phyloP scores from a whole-genome alignment of 37 sponge, comb jelly and placozoan genomes.

The Spongilla lacustris region DNA sequence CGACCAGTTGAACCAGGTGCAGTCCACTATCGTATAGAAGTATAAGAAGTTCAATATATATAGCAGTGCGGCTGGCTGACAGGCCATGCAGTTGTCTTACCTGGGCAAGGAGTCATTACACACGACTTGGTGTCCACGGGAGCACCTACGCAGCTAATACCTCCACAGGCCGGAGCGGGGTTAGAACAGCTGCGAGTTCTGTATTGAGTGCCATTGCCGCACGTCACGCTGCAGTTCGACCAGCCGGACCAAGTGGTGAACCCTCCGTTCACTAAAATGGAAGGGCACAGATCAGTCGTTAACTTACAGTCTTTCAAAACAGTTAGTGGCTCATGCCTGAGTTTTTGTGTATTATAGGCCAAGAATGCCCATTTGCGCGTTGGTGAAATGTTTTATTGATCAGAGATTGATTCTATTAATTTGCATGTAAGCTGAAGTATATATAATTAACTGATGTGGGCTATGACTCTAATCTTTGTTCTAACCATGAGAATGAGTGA shows the following conservation, averaged over 20 bases:
- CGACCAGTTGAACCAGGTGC: slow-evolving; percentile 68
- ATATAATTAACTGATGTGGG: too few relatives aligned
- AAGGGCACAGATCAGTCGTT: neutral
- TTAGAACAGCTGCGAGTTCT: slow-evolving; percentile 43
- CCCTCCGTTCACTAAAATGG: slow-evolving; percentile 62
- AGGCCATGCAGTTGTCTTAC: slow-evolving; percentile 25
- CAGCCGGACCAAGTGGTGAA: slow-evolving; percentile 68
- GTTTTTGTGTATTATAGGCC: too few relatives aligned
- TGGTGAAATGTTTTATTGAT: too few relatives aligned
- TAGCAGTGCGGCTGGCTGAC: too few relatives aligned
- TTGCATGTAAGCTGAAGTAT: too few relatives aligned
- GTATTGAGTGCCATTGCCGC: slow-evolving; percentile 58
- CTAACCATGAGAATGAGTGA: too few relatives aligned
- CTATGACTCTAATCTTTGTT: too few relatives aligned
- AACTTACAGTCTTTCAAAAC: neutral
- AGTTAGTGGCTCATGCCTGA: too few relatives aligned
- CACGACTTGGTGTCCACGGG: slow-evolving; percentile 13
- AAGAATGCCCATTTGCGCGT: too few relatives aligned
- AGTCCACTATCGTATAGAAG: slow-evolving; percentile 24
- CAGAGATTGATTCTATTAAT: too few relatives aligned
- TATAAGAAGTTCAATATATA: neutral
- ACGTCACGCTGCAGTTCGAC: slow-evolving; percentile 59
- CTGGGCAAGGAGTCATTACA: slow-evolving; percentile 51
- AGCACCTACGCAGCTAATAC: slow-evolving; percentile 53
- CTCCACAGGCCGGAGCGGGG: slow-evolving; percentile 56